Evolutionary conservation across 2,797 vertebrate species (phyloP), one percentile per base, ranked within the genome.

Genomic region (Oceanodroma leucorhoa): DNA sequence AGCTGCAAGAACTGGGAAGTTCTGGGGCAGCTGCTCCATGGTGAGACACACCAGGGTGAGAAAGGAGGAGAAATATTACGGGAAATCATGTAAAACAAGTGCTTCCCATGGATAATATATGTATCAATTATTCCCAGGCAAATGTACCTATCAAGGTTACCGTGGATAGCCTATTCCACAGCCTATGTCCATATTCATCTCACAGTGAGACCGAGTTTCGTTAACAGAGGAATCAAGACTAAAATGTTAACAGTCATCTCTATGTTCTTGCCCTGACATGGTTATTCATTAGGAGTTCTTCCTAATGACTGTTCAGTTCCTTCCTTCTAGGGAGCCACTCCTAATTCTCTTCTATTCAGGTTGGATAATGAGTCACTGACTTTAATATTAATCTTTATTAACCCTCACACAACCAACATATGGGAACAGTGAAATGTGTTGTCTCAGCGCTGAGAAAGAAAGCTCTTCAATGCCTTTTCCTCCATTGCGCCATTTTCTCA

Each of bases 251-350:
- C 30, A 41, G 64, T 81, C 61, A 86, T 51, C 92, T 86, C 91
- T 29, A 4, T 14, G 23, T 20, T 95, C 93, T 85, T 93, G 85
- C 66, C 87, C 89, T 82, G 89, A 88, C 85, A 94, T 6, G 83
- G 93, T 81, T 90, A 78, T 90, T 97, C 26, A 62, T 89, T 67
- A 71, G 11, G 43, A 94, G 41, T 24, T 90, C 91, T 93, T 86
- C 87, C 89, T 90, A 90, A 94, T 27, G 76, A 94, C 80, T 87
- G 58, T 73, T 91, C 85, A 87, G 93, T 94, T 94, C 73, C 85
- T 95, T 94, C 89, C 89, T 97, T 95, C 84, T 71, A 64, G 55
- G 60, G 90, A 96, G 90, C 90, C 91, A 95, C 91, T 96, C 95
- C 93, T 90, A 72, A 93, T 87, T 93, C 51, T 79, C 87, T 66